Percentiles rank a stretch among this genome's conserved stretches.
Conservation (phyloP, 2,113 vertebrate genomes). For the Helogale parvula region DNA sequence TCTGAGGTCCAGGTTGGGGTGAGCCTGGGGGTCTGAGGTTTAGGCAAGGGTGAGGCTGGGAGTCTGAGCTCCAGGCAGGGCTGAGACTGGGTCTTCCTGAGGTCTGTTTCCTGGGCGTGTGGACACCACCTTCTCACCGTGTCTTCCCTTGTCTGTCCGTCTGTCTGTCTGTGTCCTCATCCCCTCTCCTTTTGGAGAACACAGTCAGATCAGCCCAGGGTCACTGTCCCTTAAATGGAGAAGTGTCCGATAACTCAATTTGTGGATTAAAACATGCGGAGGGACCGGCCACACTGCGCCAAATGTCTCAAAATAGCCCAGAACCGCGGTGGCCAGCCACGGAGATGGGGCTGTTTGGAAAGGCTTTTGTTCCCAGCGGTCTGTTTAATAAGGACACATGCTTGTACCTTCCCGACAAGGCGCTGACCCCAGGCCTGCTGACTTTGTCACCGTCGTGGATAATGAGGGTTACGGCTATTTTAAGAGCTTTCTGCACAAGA, state of each 20-base stretch:
- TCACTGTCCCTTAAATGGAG: not conserved
- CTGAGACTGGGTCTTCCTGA: not conserved
- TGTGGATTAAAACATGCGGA: not conserved
- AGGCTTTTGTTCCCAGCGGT: not conserved
- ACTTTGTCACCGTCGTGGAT: fast-evolving
- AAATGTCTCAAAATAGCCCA: not conserved
- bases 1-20: too few species aligned
- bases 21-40: too few species aligned
- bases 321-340: too few species aligned
- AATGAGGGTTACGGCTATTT: not conserved
- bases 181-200: not conserved
- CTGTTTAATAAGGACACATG: not conserved
- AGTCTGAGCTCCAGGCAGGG: too few species aligned
- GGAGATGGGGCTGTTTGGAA: not conserved
- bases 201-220: not conserved
- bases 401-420: too few species aligned
- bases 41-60: too few species aligned
- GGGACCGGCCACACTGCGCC: fast-evolving
- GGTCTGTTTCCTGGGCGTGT: not conserved
- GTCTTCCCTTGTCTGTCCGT: too few species aligned
- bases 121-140: not conserved
- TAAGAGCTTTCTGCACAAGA: not conserved
- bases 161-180: not conserved
- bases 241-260: not conserved
- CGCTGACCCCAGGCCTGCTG: not conserved